These are phyloP conservation scores for Muscidifurax raptorellus DNA, from an alignment of 1,140 invertebrate genomes.

Conservation along the genomic window DNA sequence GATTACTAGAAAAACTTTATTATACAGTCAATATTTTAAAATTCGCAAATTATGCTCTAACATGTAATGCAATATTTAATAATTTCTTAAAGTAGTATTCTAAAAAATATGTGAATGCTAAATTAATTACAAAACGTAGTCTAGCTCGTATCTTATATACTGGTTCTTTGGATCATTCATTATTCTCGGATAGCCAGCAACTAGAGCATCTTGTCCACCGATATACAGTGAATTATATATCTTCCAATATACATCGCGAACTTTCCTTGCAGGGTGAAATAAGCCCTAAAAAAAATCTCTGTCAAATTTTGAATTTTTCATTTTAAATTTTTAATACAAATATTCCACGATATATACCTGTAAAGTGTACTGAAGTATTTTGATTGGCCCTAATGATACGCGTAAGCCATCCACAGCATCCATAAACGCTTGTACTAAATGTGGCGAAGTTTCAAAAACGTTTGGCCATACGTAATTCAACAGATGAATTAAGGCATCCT, in stretches of 20 bases:
- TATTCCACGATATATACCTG: conserved; percentile 80
- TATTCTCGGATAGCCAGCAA: conserved; percentile 97
- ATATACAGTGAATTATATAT: conserved; percentile 99
- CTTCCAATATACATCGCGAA: conserved; percentile 99
- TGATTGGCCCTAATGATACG: conserved; percentile 96
- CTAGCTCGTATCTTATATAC: conserved; percentile 96
- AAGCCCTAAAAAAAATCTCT: conserved; percentile 83
- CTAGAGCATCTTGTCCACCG: conserved; percentile 97
- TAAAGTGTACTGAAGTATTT: conserved; percentile 96
- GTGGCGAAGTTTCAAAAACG: conserved; percentile 99
- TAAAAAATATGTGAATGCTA: neutral
- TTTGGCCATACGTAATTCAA: conserved; percentile 99
- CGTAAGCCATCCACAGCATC: conserved; percentile 97
- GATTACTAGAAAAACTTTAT: conserved; percentile 21
- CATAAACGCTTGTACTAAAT: conserved; percentile 99
- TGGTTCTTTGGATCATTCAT: conserved; percentile 97
- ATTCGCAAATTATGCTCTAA: conserved; percentile 34
- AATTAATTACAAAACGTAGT: conserved; percentile 89
- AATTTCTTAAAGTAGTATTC: conserved; percentile 30
- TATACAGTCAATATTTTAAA: conserved; percentile 49
- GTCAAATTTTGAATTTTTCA: neutral
- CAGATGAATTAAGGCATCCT: conserved; percentile 97
- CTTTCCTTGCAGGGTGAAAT: conserved; percentile 99
- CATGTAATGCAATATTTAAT: neutral
- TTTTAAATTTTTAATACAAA: conserved; percentile 14